A percentile compares a stretch with the other conserved stretches of the same genome.
These are phyloP conservation scores for Agrochola litura DNA, from an alignment of 2,888 invertebrate genomes.

Conservation along the genomic window DNA sequence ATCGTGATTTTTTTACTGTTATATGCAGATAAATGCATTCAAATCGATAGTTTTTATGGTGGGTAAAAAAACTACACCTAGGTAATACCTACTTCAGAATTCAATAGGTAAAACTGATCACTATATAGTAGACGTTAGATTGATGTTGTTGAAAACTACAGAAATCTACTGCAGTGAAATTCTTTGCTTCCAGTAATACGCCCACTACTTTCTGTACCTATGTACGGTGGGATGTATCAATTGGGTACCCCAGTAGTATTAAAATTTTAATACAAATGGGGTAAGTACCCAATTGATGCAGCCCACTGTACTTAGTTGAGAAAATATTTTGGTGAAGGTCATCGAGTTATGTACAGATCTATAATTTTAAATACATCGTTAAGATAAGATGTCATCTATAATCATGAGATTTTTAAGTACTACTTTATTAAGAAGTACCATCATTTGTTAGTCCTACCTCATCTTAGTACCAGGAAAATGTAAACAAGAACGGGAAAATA, in stretches of 20 bases:
- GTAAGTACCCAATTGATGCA: no score
- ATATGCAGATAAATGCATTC: slow-evolving; percentile 25
- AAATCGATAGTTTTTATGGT: slow-evolving; percentile 3
- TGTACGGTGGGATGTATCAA: background rate
- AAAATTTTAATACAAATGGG: no score
- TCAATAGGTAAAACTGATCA: background rate
- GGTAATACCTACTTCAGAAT: background rate
- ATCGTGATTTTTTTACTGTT: slow-evolving; percentile 53
- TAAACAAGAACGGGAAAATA: slow-evolving; percentile 1
- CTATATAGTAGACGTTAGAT: background rate
- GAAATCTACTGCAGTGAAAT: background rate
- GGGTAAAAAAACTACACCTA: background rate
- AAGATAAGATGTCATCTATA: background rate
- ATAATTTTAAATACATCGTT: background rate
- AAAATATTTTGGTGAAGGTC: slow-evolving; percentile 4
- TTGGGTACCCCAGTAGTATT: no score
- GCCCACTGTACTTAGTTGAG: background rate
- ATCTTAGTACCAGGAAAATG: slow-evolving; percentile 12
- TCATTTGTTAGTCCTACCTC: slow-evolving; percentile 1
- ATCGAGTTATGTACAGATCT: background rate
- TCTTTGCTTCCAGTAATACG: background rate
- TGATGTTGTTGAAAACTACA: background rate
- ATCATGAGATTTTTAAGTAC: background rate
- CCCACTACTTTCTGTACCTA: background rate
- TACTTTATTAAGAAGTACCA: background rate